Conservation (phyloP, 2,888 invertebrate species). For the Xanthia togata region DNA sequence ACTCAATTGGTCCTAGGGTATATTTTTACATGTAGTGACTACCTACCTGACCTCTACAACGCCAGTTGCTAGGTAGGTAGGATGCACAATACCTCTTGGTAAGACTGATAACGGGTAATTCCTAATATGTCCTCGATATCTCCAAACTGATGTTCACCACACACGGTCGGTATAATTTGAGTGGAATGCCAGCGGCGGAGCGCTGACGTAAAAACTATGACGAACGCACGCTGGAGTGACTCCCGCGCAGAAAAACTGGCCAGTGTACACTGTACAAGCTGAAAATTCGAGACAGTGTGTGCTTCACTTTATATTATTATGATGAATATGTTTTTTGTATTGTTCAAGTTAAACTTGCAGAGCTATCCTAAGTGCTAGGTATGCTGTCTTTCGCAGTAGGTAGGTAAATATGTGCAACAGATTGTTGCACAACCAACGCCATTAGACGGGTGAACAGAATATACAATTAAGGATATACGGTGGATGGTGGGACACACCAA, state of each 20-base stretch:
- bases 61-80: not conserved
- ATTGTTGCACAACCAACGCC: not conserved
- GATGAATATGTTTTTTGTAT: conserved; percentile 7
- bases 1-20: not conserved
- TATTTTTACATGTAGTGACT: not conserved
- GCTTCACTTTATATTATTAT: conserved; percentile 31
- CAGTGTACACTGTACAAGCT: conserved; percentile 47
- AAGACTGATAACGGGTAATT: not conserved
- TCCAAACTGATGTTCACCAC: conserved; percentile 63
- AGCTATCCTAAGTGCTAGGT: not conserved
- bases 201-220: conserved; percentile 84
- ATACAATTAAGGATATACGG: too few relatives aligned
- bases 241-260: conserved; percentile 65
- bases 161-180: conserved; percentile 80
- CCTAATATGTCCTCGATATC: not conserved
- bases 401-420: not conserved
- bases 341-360: not conserved
- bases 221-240: conserved; percentile 66
- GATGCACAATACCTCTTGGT: not conserved
- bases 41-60: not conserved
- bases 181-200: conserved; percentile 81
- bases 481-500: not conserved
- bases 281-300: conserved; percentile 52
- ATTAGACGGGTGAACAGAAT: too few relatives aligned
- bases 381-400: not conserved